Evolutionary conservation across 2,113 vertebrate species (phyloP).

Genomic region (Clarias batrachus): DNA sequence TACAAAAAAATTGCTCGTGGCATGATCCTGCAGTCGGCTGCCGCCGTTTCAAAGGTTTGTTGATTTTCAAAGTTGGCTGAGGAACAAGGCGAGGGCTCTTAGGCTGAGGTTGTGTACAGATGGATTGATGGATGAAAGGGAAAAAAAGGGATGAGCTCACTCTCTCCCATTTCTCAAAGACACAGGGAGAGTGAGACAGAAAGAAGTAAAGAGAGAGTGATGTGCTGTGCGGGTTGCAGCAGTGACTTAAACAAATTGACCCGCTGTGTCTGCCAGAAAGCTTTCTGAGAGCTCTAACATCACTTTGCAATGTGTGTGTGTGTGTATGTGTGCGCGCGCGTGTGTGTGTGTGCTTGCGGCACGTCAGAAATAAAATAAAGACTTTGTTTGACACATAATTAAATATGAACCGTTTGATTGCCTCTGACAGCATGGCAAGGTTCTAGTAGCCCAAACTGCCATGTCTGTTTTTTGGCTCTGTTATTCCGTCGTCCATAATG

Average conservation of each 20-base stretch:
- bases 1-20: slow-evolving; percentile 10
- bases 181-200: slow-evolving; percentile 15
- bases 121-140: slow-evolving; percentile 33
- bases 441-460: slow-evolving; percentile 10
- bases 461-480: slow-evolving; percentile 5
- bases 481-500: slow-evolving; percentile 16
- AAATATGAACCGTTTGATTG: slow-evolving; percentile 24
- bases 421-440: slow-evolving; percentile 19
- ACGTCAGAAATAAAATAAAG: slow-evolving; percentile 30
- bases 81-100: slow-evolving; percentile 15
- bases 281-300: slow-evolving; percentile 31
- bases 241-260: slow-evolving; percentile 36
- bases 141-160: slow-evolving; percentile 22
- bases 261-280: slow-evolving; percentile 35
- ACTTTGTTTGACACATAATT: slow-evolving; percentile 31
- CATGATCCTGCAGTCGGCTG: slow-evolving; percentile 9
- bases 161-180: slow-evolving; percentile 27
- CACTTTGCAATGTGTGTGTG: slow-evolving; percentile 12
- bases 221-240: slow-evolving; percentile 17
- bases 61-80: slow-evolving; percentile 14
- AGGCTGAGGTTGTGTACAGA: slow-evolving; percentile 18
- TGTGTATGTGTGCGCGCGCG: neutral
- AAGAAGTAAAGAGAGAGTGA: slow-evolving; percentile 33
- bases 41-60: slow-evolving; percentile 6
- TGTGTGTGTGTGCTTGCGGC: no score